A percentile compares a stretch with the other conserved stretches of the same genome.
These are phyloP conservation scores for Cottoperca gobio DNA, from an alignment of 2,797 vertebrate species.

Conservation along the genomic window DNA sequence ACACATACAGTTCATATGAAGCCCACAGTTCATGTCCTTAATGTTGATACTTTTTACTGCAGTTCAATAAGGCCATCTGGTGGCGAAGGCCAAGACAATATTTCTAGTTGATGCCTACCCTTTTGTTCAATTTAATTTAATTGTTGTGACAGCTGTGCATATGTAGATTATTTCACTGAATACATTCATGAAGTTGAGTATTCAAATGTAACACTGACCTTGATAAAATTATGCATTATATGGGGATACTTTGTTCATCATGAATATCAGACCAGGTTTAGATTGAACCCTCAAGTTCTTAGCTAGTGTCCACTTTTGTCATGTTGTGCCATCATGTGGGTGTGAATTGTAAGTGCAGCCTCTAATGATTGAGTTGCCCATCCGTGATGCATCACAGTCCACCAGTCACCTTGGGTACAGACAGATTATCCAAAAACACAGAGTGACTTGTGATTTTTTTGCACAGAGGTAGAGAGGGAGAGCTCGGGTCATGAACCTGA, in stretches of 20 bases:
- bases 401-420: constrained; percentile 27
- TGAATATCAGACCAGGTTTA: neutral
- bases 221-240: neutral
- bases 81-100: constrained; percentile 47
- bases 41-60: neutral
- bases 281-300: neutral
- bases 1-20: too few species aligned
- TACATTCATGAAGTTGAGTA: neutral
- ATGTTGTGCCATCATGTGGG: constrained; percentile 76
- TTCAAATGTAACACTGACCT: neutral
- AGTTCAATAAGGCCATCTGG: constrained; percentile 62
- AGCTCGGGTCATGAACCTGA: constrained; percentile 62
- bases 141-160: neutral
- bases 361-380: neutral
- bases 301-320: constrained; percentile 37
- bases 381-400: constrained; percentile 15
- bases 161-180: neutral
- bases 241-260: neutral
- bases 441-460: constrained; percentile 11
- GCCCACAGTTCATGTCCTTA: neutral
- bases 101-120: neutral
- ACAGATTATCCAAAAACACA: constrained; percentile 25
- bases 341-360: constrained; percentile 56
- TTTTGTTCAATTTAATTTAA: neutral
- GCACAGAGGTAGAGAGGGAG: constrained; percentile 25